Evolutionary conservation across 2,888 invertebrate species (phyloP).

Genomic region (Troglohyphantes excavatus): DNA sequence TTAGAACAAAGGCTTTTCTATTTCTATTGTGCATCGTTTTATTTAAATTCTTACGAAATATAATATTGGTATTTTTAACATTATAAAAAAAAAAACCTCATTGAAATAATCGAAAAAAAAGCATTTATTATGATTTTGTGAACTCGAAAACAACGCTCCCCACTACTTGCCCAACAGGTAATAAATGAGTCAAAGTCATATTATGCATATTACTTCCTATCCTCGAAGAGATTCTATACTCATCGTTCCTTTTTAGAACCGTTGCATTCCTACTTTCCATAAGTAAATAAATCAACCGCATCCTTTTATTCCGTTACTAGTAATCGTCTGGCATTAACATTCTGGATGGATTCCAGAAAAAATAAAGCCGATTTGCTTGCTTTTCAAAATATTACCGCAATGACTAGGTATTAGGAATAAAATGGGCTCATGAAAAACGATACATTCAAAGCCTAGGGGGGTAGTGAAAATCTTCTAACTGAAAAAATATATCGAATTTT

Average conservation of each 20-base stretch:
- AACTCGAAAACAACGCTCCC: neutral
- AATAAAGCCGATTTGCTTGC: conserved; percentile 8
- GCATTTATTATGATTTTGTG: too few species aligned
- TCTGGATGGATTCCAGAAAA: conserved; percentile 25
- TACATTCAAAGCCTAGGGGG: neutral
- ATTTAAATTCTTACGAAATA: too few species aligned
- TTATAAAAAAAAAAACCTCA: too few species aligned
- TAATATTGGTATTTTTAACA: too few species aligned
- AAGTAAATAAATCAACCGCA: conserved; percentile 31
- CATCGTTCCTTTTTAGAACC: neutral
- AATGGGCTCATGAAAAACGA: conserved; percentile 11
- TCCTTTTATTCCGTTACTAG: conserved; percentile 9
- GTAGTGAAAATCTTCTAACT: neutral
- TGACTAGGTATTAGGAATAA: neutral
- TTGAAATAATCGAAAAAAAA: too few species aligned
- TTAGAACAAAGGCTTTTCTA: too few species aligned
- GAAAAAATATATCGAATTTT: neutral
- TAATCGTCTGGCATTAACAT: conserved; percentile 29
- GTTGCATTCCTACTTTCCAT: neutral
- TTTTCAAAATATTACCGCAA: neutral
- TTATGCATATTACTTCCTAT: neutral
- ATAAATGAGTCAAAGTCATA: neutral
- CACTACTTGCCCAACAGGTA: neutral
- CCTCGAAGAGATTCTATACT: neutral
- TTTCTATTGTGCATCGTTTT: too few species aligned